Evolutionary conservation across 2,888 invertebrate genomes (phyloP).

Genomic region (Andrena dorsata): DNA sequence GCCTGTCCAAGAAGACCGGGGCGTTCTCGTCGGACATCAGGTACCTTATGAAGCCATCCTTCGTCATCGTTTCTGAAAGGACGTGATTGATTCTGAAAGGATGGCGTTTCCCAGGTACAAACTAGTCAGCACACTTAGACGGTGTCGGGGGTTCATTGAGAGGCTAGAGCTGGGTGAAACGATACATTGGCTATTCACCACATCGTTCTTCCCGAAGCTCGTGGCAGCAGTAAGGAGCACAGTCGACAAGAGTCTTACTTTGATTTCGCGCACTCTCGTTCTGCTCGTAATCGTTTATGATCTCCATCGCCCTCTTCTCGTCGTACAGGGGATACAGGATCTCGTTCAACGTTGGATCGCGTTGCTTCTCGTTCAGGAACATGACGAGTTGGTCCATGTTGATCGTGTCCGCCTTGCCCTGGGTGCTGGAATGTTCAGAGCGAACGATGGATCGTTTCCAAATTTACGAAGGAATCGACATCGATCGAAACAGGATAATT

Average conservation of each 20-base stretch:
- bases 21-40: slow-evolving; percentile 99
- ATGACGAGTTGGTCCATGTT: slow-evolving; percentile 94
- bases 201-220: neutral
- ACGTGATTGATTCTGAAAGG: slow-evolving; percentile 74
- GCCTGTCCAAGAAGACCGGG: slow-evolving; percentile 98
- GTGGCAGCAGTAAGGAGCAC: neutral
- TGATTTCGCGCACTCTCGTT: slow-evolving; percentile 90
- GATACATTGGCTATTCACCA: slow-evolving; percentile 4
- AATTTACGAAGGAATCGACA: neutral
- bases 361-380: slow-evolving; percentile 98
- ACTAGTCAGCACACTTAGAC: slow-evolving; percentile 33
- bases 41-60: slow-evolving; percentile 98
- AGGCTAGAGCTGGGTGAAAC: neutral
- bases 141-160: neutral
- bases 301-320: slow-evolving; percentile 95
- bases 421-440: slow-evolving; percentile 88
- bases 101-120: slow-evolving; percentile 65
- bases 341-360: slow-evolving; percentile 99
- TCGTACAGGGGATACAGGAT: slow-evolving; percentile 99
- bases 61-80: slow-evolving; percentile 91
- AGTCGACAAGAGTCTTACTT: slow-evolving; percentile 86
- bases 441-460: slow-evolving; percentile 34
- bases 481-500: neutral
- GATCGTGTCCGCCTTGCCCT: slow-evolving; percentile 95
- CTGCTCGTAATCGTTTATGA: slow-evolving; percentile 97